phyloP scores from a whole-genome alignment of 2,113 vertebrate genomes.

The Ailurus styani region DNA sequence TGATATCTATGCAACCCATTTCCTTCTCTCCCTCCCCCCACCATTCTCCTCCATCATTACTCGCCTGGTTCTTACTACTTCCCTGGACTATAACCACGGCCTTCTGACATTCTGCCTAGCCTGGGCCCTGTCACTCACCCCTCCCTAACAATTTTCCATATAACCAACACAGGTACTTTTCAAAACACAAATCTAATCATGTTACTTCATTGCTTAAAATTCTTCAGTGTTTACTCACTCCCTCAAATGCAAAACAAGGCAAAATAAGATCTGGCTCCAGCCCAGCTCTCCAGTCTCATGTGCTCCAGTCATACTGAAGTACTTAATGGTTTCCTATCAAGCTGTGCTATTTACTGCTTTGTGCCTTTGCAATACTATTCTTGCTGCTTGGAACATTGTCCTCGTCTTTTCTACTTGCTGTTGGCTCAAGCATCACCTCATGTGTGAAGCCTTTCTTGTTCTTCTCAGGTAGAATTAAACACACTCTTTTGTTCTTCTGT shows the following conservation, averaged over 20 bases:
- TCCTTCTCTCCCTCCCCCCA: neutral
- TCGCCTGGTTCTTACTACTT: neutral
- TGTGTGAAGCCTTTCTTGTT: neutral
- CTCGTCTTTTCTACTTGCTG: neutral
- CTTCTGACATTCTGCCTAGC: neutral
- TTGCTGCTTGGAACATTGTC: neutral
- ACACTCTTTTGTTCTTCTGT: neutral
- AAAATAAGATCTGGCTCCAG: neutral
- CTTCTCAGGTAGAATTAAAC: neutral
- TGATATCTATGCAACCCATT: neutral
- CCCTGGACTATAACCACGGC: neutral
- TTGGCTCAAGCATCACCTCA: neutral
- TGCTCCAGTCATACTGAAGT: neutral
- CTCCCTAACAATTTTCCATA: neutral
- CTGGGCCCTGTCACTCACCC: neutral
- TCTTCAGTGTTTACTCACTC: constrained; percentile 15
- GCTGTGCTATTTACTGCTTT: neutral
- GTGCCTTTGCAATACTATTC: neutral
- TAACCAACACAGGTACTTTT: neutral
- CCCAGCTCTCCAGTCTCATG: neutral
- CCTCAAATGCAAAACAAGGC: neutral
- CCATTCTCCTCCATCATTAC: neutral
- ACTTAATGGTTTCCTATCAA: neutral
- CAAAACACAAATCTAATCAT: constrained; percentile 17
- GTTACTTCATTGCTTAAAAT: constrained; percentile 16